Evolutionary conservation across 1,140 invertebrate genomes (phyloP).

Genomic region (Arctopsyche grandis): DNA sequence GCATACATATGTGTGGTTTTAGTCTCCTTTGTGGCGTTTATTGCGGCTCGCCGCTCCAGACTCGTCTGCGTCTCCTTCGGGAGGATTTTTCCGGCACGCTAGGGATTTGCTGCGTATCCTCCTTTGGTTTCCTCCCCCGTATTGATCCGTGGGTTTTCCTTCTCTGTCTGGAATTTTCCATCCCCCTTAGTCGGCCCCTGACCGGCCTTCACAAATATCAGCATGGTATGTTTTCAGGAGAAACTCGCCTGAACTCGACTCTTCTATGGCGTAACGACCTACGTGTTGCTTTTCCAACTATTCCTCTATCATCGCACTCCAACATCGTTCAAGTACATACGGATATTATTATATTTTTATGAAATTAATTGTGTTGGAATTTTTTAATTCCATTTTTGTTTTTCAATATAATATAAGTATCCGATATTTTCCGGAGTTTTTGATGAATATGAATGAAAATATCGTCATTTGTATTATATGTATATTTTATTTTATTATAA

Average conservation of each 20-base stretch:
- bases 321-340: background rate
- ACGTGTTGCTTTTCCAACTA: constrained; percentile 32
- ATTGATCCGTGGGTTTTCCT: constrained; percentile 19
- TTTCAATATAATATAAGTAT: no score
- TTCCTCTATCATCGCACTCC: background rate
- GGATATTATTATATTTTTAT: background rate
- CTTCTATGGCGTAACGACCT: constrained; percentile 15
- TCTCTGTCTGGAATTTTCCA: background rate
- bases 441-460: no score
- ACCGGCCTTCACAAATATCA: constrained; percentile 33
- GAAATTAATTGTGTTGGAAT: background rate
- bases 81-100: background rate
- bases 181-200: background rate
- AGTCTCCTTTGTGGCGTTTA: background rate
- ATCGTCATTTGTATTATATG: no score
- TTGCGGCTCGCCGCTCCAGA: background rate
- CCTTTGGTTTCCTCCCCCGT: background rate
- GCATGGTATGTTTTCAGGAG: constrained; percentile 15
- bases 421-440: no score
- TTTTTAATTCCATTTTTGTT: no score
- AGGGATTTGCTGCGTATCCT: background rate
- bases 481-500: no score
- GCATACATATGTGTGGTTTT: no score
- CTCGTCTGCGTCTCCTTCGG: background rate
- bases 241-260: background rate